These are phyloP conservation scores for Phyllotreta striolata DNA, from an alignment of 2,888 invertebrate species.

Conservation along the genomic window DNA sequence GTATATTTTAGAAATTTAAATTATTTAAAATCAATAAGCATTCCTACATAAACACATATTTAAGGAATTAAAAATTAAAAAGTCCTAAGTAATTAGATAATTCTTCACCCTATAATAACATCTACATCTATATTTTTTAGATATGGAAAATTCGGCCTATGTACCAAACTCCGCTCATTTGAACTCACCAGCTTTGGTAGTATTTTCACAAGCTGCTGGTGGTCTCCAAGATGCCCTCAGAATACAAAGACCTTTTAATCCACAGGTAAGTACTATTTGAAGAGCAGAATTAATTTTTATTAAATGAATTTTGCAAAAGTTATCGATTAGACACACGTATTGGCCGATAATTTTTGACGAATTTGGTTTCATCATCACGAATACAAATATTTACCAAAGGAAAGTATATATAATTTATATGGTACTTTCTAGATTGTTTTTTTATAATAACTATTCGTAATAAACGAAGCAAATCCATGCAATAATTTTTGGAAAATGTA, in stretches of 20 bases:
- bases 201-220: slow-evolving; percentile 78
- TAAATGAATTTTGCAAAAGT: slow-evolving; percentile 1
- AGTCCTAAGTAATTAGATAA: not conserved
- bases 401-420: not conserved
- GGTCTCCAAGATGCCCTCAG: slow-evolving; percentile 77
- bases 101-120: not conserved
- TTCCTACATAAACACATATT: not conserved
- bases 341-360: slow-evolving; percentile 7
- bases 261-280: slow-evolving; percentile 66
- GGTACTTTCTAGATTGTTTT: too few relatives aligned
- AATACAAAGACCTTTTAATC: slow-evolving; percentile 78
- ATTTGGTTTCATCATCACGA: not conserved
- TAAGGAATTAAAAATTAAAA: too few relatives aligned
- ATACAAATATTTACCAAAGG: not conserved
- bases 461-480: too few relatives aligned
- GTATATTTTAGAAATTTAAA: too few relatives aligned
- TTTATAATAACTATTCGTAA: too few relatives aligned
- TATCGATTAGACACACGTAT: slow-evolving; percentile 1
- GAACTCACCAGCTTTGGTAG: slow-evolving; percentile 77
- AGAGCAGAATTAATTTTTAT: not conserved
- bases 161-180: slow-evolving; percentile 75
- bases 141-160: slow-evolving; percentile 80
- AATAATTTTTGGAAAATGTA: too few relatives aligned
- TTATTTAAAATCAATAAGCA: too few relatives aligned
- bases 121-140: slow-evolving; percentile 18